Base-by-base conservation (phyloP, 2,113 vertebrate genomes). In the Paramormyrops kingsleyae region DNA sequence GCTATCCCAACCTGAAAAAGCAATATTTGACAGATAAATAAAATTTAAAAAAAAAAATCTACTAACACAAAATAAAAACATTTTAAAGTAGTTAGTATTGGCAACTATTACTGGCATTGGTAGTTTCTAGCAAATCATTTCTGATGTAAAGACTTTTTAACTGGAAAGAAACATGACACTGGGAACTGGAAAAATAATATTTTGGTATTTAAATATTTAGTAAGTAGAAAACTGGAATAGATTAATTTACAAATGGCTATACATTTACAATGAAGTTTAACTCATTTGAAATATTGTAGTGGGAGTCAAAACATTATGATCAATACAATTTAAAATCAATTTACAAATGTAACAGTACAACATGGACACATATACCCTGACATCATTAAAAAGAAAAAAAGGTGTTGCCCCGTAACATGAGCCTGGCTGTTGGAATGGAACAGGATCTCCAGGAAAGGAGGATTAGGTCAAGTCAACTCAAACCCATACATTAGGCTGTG, bases 151-250 rank as follows among this genome's bases (percentile, higher is more conserved):
- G 88, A 56, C 49, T 39, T 80, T 39, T 90, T 92, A 92, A 93
- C 93, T 93, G 91, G 92, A 91, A 90, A 91, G 91, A 93, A 87
- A 83, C 39, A 44, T 86, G 83, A 49, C 77, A 8, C 66, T 52
- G 53, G 7, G 80, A 87, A 88, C 47, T 39, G 89, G 62, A 91
- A 87, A 88, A 70, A 88, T 88, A 46, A 91, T 88, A 62, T 92
- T 96, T 96, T 96, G 95, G 95, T 94, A 93, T 96, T 95, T 95
- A 94, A 95, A 95, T 95, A 96, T 96, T 96, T 96, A 95, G 95
- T 95, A 94, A 94, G 93, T 94, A 94, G 44, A 91, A 92, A 52
- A 74, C 92, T 89, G 93, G 92, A 93, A 84, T 66, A 91, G 91
- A 93, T 95, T 84, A 17, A 88, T 89, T 91, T 90, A 90, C 7